A percentile compares a stretch with the other conserved stretches of the same genome.
Conservation (phyloP, 35 echinoderm and acorn worm species). For the Patiria miniata region DNA sequence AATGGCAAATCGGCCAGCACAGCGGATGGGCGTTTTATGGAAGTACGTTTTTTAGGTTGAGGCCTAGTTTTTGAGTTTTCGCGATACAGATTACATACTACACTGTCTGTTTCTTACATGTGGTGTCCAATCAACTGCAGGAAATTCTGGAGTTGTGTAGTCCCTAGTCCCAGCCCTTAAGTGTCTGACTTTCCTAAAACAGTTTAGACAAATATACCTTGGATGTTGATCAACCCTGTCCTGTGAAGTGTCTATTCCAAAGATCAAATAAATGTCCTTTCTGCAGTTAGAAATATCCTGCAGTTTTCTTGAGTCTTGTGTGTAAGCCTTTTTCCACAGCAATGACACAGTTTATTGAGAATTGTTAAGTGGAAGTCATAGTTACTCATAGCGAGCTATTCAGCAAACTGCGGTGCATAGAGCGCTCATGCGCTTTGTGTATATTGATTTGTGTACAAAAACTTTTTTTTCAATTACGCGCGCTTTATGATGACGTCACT, state of each 20-base stretch:
- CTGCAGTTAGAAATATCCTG: background rate
- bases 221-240: background rate
- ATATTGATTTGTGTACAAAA: background rate
- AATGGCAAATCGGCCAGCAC: no score
- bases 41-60: background rate
- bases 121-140: background rate
- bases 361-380: background rate
- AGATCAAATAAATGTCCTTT: background rate
- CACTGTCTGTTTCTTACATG: background rate
- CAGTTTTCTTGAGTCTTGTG: background rate
- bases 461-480: background rate
- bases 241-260: background rate
- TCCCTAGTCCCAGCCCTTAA: background rate
- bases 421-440: background rate
- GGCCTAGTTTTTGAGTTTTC: background rate
- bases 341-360: background rate
- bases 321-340: background rate
- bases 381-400: background rate
- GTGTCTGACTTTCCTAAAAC: background rate
- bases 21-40: background rate
- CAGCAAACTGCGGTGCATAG: background rate
- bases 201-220: constrained; percentile 12
- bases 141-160: background rate
- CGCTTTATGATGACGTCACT: background rate
- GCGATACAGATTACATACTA: background rate